Evolutionary conservation across 2,113 vertebrate species (phyloP).

Genomic region (Melanotaenia duboulayi): DNA sequence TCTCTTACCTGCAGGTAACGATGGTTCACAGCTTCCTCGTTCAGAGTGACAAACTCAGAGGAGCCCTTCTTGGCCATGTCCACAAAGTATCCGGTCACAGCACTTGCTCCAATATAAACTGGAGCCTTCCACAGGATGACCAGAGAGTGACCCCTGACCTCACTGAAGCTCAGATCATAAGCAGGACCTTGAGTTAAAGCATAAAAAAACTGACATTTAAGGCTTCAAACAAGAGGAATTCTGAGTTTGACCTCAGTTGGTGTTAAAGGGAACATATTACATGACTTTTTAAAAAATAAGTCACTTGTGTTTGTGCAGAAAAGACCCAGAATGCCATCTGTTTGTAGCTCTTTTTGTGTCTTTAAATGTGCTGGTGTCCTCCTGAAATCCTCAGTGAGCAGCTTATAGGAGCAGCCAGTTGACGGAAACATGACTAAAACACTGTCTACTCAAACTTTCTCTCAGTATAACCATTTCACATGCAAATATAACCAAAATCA

Average conservation of each 20-base stretch:
- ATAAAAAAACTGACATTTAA: background rate
- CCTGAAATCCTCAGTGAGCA: no score
- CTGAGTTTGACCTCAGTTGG: background rate
- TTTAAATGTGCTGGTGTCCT: no score
- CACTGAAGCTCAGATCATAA: slow-evolving; percentile 91
- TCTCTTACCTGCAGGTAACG: slow-evolving; percentile 89
- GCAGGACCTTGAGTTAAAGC: slow-evolving; percentile 85
- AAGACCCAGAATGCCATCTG: no score
- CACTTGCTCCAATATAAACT: slow-evolving; percentile 85
- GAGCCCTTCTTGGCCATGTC: slow-evolving; percentile 89
- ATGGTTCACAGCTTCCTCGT: slow-evolving; percentile 78
- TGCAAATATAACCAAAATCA: no score
- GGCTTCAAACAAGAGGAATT: background rate
- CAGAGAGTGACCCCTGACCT: slow-evolving; percentile 90
- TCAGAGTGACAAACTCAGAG: slow-evolving; percentile 86
- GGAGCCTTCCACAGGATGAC: slow-evolving; percentile 94
- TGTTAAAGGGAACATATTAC: background rate
- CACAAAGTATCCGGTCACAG: slow-evolving; percentile 90
- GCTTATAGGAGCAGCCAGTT: no score
- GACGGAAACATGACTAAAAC: no score
- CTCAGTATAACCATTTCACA: no score
- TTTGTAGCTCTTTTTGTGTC: no score
- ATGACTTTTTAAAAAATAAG: no score
- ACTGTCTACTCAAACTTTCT: no score
- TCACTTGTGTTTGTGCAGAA: no score